Base-by-base conservation (phyloP, 2,888 invertebrate species). In the Melanargia galathea region DNA sequence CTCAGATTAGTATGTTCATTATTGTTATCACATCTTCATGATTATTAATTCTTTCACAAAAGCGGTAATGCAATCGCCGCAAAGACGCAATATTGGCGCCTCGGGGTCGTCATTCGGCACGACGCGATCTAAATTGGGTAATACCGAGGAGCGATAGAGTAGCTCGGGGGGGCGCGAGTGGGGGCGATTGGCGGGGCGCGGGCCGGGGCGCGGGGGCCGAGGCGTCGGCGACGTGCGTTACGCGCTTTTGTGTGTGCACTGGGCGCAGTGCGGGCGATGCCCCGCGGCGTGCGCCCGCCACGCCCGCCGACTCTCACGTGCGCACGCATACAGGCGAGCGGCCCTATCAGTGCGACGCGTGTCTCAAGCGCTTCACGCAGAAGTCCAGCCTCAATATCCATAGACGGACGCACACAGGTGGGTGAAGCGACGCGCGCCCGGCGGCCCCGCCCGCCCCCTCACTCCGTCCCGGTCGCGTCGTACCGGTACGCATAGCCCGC, bases 341-440 rank as follows among this genome's bases (percentile, higher is more conserved):
- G 62, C 92, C 92, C 70, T 92, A 92, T 83, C 92, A 95, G 85
- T 96, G 95, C 84, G 95, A 95, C 82, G 92, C 95, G 70, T 96
- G 95, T 83, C 92, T 94, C 82, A 96, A 96, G 89, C 92, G 95
- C 80, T 96, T 96, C 90, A 95, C 95, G 73, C 96, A 96, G 90
- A 95, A 96, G 85, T 52, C 52, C 52, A 52, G 52, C 52, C 52
- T 52, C 52, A 52, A 52, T 52, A 52, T 52, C 33, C 52, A 52
- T 90, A 95, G 95, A 89, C 90, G 95, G 81, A 95, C 95, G 75
- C 96, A 96, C 89, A 95, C 95, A 78, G 93, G 93, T 92, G 76
- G 80, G 87, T 83, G 52, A 52, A 52, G 52, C 52, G 30, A 52
- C 52, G 33, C 48, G 48, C 52, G 84, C 84, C 84, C 87, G 87